Evolutionary conservation across 2,113 vertebrate genomes (phyloP).

Genomic region (Xyliphius kryptos): DNA sequence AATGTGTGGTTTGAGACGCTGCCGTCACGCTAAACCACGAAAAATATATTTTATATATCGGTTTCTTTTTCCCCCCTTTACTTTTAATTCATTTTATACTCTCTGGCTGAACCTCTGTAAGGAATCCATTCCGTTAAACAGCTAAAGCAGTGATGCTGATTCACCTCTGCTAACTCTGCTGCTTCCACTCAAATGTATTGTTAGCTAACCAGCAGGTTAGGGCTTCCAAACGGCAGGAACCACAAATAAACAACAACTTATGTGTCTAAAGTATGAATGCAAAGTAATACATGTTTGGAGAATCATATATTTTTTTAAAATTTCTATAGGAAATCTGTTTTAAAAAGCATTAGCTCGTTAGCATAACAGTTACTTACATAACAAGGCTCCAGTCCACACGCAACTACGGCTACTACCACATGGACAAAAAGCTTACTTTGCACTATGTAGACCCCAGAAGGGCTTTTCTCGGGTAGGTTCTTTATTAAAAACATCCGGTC

Average conservation of each 20-base stretch:
- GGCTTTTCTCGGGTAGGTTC: no score
- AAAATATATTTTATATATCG: no score
- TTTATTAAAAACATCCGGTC: no score
- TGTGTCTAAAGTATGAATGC: not conserved
- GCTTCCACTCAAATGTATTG: constrained; percentile 17
- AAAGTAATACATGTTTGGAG: not conserved
- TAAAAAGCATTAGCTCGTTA: constrained; percentile 14
- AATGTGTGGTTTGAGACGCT: not conserved
- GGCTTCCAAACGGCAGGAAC: not conserved
- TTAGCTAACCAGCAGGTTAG: not conserved
- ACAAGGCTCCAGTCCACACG: constrained; percentile 38
- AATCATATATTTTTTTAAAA: not conserved
- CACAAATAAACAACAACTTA: not conserved
- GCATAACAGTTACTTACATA: constrained; percentile 57
- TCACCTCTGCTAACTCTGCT: not conserved
- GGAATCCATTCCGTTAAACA: not conserved
- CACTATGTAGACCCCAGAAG: not conserved
- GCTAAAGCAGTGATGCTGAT: not conserved
- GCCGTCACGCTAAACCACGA: not conserved
- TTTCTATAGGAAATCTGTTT: not conserved
- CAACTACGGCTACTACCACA: constrained; percentile 48
- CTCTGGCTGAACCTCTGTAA: no score
- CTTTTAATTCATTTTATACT: not conserved
- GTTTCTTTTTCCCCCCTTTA: not conserved
- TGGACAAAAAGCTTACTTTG: constrained; percentile 3